Base-by-base conservation (phyloP, 1,140 invertebrate genomes). In the Caenorhabditis tropicalis region DNA sequence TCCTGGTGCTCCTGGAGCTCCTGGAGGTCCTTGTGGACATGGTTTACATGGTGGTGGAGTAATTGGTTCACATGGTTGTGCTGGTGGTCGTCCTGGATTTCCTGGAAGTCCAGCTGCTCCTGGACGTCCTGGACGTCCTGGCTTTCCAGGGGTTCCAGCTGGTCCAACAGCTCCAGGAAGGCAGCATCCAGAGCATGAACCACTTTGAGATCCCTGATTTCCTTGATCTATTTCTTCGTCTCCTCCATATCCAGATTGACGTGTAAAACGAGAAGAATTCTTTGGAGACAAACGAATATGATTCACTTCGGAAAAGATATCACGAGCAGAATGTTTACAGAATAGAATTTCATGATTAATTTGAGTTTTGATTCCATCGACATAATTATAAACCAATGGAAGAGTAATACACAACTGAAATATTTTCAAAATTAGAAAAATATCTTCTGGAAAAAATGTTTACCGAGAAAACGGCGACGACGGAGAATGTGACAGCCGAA, bases 81-180 rank as follows among this genome's bases (percentile, higher is more conserved):
- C 85, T 24, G 85, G 27, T 29, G 85, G 85, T 24, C 80, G 21
- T 79, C 83, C 85, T 49, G 85, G 85, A 39, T 60, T 85, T 84
- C 85, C 83, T 36, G 82, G 85, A 39, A 81, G 70, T 46, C 85
- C 85, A 70, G 85, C 84, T 86, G 82, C 82, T 79, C 85, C 85
- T 56, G 65, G 82, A 51, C 33, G 56, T 82, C 82, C 82, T 36
- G 82, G 82, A 51, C 58, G 21, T 29, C 82, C 82, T 60, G 82
- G 70, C 21, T 56, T 79, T 46, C 85, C 85, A 21, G 85, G 65
- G 24, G 53, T 36, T 83, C 85, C 85, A 2, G 56, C 82, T 46
- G 85, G 85, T 81, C 85, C 85, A 29, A 74, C 79, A 24, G 83
- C 19, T 80, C 85, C 82, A 27, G 82, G 82, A 36, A 85, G 74